A percentile compares a stretch with the other conserved stretches of the same genome.
Conservation (phyloP, 2,888 invertebrate genomes). For the Eupithecia abbreviata region DNA sequence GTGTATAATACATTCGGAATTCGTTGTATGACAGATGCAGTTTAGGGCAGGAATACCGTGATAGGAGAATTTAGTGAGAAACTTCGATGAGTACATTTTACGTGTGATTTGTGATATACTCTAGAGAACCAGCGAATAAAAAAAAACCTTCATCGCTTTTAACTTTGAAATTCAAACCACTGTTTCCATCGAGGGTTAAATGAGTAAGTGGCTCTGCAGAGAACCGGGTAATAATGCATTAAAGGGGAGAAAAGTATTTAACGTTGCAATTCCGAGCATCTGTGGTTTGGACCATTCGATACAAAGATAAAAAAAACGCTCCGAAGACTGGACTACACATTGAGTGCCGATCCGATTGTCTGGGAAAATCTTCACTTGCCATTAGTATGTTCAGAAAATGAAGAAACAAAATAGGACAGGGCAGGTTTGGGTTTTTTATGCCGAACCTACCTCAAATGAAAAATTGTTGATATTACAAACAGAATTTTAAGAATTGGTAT, state of each 20-base stretch:
- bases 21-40: too few relatives aligned
- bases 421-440: background rate
- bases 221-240: background rate
- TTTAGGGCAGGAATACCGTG: too few relatives aligned
- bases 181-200: background rate
- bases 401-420: background rate
- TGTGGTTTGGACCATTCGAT: background rate
- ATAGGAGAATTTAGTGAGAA: too few relatives aligned
- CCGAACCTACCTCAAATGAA: too few relatives aligned
- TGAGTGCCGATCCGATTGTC: background rate
- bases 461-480: too few relatives aligned
- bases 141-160: background rate
- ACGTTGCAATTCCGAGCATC: background rate
- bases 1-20: too few relatives aligned
- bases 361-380: background rate
- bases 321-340: background rate
- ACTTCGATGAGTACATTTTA: too few relatives aligned
- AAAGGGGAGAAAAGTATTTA: background rate
- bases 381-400: background rate
- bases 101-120: too few relatives aligned
- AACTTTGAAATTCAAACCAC: background rate
- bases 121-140: background rate
- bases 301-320: background rate
- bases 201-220: background rate
- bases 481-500: too few relatives aligned